Conservation (phyloP, 2,797 vertebrate genomes). For the Spinibarbus caldwelli region DNA sequence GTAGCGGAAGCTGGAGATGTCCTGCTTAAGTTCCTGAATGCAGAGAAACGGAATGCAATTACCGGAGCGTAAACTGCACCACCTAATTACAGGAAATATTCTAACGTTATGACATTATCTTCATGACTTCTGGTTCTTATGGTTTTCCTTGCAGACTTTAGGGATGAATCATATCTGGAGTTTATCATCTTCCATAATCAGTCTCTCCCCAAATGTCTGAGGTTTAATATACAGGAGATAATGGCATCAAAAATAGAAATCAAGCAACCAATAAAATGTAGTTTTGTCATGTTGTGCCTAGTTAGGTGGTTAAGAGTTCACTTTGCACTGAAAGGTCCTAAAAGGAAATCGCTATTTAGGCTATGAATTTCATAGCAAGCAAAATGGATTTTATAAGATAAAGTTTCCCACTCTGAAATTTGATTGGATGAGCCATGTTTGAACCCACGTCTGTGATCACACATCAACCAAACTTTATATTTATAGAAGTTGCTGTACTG, state of each 20-base stretch:
- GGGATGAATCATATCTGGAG: not conserved
- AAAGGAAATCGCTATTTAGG: not conserved
- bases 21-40: conserved; percentile 86
- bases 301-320: not conserved
- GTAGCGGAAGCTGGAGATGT: conserved; percentile 89
- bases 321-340: not conserved
- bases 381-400: not conserved
- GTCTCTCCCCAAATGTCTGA: not conserved
- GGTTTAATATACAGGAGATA: not conserved
- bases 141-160: not conserved
- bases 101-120: not conserved
- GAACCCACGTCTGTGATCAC: not conserved
- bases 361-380: not conserved
- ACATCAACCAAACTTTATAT: not conserved
- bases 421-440: not conserved
- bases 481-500: not conserved
- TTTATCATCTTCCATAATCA: not conserved
- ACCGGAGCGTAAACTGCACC: conserved; percentile 10
- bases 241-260: not conserved
- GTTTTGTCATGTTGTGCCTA: not conserved
- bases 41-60: conserved; percentile 16
- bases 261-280: not conserved
- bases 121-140: not conserved
- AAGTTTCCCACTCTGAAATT: not conserved
- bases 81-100: conserved; percentile 49